These are phyloP conservation scores for Rhinoderma darwinii DNA, from an alignment of 2,113 vertebrate genomes.

Conservation along the genomic window DNA sequence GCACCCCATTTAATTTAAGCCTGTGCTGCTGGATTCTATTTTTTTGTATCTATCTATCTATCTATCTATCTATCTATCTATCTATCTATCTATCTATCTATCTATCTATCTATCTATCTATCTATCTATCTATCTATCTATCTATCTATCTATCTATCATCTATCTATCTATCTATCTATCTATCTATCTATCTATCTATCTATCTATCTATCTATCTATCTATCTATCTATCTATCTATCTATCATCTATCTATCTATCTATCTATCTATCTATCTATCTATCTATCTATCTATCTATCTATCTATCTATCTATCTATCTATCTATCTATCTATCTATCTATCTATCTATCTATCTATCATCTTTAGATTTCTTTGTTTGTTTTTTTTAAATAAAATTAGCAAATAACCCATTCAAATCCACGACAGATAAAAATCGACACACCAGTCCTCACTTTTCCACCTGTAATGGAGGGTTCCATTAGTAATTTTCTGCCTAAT, in stretches of 20 bases:
- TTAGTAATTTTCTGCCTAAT: neutral
- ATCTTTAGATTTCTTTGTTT: conserved; percentile 28
- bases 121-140: conserved; percentile 4
- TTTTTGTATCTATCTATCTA: conserved; percentile 1
- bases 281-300: neutral
- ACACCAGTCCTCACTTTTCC: neutral
- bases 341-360: neutral
- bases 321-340: neutral
- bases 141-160: conserved; percentile 12
- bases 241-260: conserved; percentile 14
- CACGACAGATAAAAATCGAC: neutral
- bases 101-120: conserved; percentile 1
- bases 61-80: neutral
- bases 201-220: conserved; percentile 5
- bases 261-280: neutral
- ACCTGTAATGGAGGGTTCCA: neutral
- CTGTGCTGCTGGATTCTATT: no score
- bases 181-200: neutral
- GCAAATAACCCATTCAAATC: neutral
- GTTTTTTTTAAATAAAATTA: no score
- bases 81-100: neutral
- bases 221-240: neutral
- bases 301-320: conserved; percentile 8
- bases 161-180: conserved; percentile 8
- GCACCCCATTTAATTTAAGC: no score